These are phyloP conservation scores for Pyrocoelia pectoralis DNA, from an alignment of 2,888 invertebrate species.

Conservation along the genomic window DNA sequence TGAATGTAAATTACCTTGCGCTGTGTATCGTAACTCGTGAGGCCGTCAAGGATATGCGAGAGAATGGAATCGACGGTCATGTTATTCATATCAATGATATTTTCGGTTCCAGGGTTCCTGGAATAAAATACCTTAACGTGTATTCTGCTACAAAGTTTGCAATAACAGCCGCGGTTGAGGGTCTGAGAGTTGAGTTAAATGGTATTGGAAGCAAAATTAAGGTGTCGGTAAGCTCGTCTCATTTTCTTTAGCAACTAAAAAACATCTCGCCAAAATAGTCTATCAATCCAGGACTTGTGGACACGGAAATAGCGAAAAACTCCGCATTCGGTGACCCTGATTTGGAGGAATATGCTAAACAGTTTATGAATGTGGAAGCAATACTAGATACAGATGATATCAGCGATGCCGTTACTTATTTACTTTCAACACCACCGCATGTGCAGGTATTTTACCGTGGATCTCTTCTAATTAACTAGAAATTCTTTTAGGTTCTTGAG, in stretches of 20 bases:
- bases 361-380: not conserved
- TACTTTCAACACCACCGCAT: slow-evolving; percentile 28
- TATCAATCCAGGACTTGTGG: not conserved
- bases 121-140: slow-evolving; percentile 48
- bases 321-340: not conserved
- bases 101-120: not conserved
- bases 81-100: slow-evolving; percentile 26
- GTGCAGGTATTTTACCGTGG: slow-evolving; percentile 17
- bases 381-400: slow-evolving; percentile 16
- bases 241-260: not conserved
- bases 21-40: slow-evolving; percentile 24
- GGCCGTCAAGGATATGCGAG: slow-evolving; percentile 43
- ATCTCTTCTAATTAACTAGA: not conserved
- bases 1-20: slow-evolving; percentile 22
- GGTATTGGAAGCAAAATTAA: slow-evolving; percentile 55
- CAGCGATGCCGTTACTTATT: slow-evolving; percentile 23
- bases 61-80: slow-evolving; percentile 26
- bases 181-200: slow-evolving; percentile 61
- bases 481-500: not conserved
- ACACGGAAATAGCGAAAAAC: not conserved
- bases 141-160: slow-evolving; percentile 65
- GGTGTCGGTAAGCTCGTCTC: slow-evolving; percentile 52
- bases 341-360: not conserved
- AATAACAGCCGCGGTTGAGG: slow-evolving; percentile 61
- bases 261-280: not conserved